Evolutionary conservation across 2,888 invertebrate species (phyloP).

Genomic region (Lapara coniferarum): DNA sequence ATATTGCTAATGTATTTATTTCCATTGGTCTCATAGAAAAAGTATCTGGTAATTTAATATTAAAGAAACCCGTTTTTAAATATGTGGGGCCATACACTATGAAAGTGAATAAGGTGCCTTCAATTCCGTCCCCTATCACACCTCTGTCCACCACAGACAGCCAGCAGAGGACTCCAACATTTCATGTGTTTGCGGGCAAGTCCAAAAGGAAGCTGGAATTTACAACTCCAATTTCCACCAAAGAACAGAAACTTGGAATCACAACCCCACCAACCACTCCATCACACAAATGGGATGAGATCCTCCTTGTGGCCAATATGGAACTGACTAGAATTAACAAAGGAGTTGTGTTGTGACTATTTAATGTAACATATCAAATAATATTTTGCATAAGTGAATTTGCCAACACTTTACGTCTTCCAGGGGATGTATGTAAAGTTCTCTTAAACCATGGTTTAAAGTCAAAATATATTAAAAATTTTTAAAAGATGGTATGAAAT

Average conservation of each 20-base stretch:
- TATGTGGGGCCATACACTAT: constrained; percentile 84
- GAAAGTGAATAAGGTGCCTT: constrained; percentile 60
- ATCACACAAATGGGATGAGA: constrained; percentile 83
- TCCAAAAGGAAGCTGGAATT: constrained; percentile 80
- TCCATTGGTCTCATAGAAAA: constrained; percentile 89
- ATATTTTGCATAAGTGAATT: constrained; percentile 58
- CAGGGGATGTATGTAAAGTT: constrained; percentile 52
- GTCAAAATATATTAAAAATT: constrained; percentile 35
- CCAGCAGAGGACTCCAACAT: constrained; percentile 55
- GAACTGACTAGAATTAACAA: constrained; percentile 83
- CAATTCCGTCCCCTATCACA: constrained; percentile 70
- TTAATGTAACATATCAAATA: constrained; percentile 48
- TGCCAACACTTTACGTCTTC: constrained; percentile 60
- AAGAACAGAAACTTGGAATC: constrained; percentile 64
- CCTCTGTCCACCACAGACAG: constrained; percentile 63
- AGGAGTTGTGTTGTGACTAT: constrained; percentile 68
- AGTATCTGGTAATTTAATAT: constrained; percentile 84
- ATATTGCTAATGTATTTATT: constrained; percentile 90
- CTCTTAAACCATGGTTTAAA: not conserved
- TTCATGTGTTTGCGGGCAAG: constrained; percentile 66
- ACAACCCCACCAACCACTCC: constrained; percentile 75
- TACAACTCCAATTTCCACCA: constrained; percentile 66
- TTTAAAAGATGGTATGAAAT: constrained; percentile 42
- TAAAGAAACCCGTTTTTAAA: constrained; percentile 87
- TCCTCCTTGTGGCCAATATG: constrained; percentile 83